Conservation (phyloP, 2,797 vertebrate genomes). For the Gadopsis bispinosus region DNA sequence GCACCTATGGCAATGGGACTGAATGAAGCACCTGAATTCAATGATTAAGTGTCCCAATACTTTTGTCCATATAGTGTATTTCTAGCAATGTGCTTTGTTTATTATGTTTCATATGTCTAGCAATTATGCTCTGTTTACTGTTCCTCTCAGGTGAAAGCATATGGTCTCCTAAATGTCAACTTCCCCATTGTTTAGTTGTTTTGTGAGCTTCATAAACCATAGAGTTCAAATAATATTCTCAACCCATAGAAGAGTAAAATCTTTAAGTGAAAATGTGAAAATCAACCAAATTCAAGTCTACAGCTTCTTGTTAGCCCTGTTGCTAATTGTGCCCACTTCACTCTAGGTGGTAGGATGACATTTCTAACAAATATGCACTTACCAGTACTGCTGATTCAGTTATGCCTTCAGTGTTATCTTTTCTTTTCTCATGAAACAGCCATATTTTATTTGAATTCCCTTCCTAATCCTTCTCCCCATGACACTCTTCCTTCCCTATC, state of each 20-base stretch:
- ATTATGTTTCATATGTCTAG: no score
- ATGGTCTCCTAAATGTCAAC: not conserved
- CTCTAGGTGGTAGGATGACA: not conserved
- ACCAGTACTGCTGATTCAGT: not conserved
- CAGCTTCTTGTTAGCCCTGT: not conserved
- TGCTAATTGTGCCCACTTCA: not conserved
- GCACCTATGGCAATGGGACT: no score
- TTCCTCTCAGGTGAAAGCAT: not conserved
- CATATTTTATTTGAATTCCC: not conserved
- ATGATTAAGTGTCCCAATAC: no score
- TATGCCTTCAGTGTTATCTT: conserved; percentile 5
- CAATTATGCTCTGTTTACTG: not conserved
- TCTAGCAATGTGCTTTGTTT: not conserved
- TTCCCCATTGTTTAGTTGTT: not conserved
- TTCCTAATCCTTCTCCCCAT: conserved; percentile 10
- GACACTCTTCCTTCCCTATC: not conserved
- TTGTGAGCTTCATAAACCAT: not conserved
- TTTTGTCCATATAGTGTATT: not conserved
- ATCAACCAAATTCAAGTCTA: not conserved
- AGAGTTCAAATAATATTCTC: not conserved
- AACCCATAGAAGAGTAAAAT: not conserved
- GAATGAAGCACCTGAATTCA: no score
- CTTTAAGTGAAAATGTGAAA: not conserved
- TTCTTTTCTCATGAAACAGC: conserved; percentile 20
- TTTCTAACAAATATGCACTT: not conserved